These are phyloP conservation scores for Polyploca ridens DNA, from an alignment of 2,888 invertebrate species.

Conservation along the genomic window DNA sequence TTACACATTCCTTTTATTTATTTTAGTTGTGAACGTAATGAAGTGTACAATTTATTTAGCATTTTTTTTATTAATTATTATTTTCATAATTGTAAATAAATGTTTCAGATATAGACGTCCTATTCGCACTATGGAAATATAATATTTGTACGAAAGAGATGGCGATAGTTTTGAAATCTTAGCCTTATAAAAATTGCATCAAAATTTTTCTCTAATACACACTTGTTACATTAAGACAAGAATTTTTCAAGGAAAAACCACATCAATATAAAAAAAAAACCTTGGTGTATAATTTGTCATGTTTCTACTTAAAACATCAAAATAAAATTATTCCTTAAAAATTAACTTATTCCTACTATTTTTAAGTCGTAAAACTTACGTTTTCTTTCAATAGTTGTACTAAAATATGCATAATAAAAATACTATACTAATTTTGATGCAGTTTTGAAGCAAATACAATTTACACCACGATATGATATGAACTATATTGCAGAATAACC, in stretches of 20 bases:
- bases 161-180: neutral
- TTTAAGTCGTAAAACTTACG: no score
- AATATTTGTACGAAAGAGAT: neutral
- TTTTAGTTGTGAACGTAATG: conserved; percentile 15
- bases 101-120: conserved; percentile 8
- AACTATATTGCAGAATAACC: conserved; percentile 4
- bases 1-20: conserved; percentile 39
- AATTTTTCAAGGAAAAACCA: no score
- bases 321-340: no score
- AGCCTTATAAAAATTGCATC: neutral
- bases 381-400: neutral
- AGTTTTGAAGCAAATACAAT: conserved; percentile 1
- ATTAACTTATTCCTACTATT: no score
- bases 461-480: neutral
- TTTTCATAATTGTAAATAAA: neutral
- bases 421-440: neutral
- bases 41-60: conserved; percentile 6
- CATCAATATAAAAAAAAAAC: no score
- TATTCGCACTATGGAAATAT: conserved; percentile 3
- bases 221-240: neutral
- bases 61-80: neutral
- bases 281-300: no score
- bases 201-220: neutral
- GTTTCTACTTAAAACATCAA: no score
- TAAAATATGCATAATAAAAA: conserved; percentile 1